phyloP scores from a whole-genome alignment of 2,888 invertebrate genomes.

The Drosophila ezoana region DNA sequence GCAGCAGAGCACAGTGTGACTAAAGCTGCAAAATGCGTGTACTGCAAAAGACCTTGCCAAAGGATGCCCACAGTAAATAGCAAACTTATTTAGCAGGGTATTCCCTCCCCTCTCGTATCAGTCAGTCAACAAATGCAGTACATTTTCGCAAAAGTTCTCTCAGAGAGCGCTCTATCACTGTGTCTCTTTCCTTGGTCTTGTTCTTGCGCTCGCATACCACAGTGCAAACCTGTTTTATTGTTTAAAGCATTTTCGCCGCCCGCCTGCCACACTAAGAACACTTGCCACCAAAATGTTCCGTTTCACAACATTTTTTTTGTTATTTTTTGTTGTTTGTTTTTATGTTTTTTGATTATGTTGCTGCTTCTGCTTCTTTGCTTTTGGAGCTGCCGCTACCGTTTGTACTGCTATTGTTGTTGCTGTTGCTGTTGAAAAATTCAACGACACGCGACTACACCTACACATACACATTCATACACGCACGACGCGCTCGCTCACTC shows the following conservation, averaged over 20 bases:
- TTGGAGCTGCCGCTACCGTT: constrained; percentile 63
- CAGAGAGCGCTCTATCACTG: constrained; percentile 2
- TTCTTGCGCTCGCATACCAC: constrained; percentile 34
- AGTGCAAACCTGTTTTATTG: constrained; percentile 70
- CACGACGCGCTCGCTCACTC: constrained; percentile 27
- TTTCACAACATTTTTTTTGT: constrained; percentile 47
- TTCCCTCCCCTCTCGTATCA: not conserved
- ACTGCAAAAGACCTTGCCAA: constrained; percentile 51
- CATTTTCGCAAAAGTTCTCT: constrained; percentile 43
- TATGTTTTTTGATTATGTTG: constrained; percentile 32
- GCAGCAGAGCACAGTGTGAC: constrained; percentile 10
- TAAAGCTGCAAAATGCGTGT: constrained; percentile 1
- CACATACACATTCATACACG: constrained; percentile 34
- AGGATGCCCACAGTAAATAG: constrained; percentile 40
- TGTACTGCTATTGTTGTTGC: constrained; percentile 47
- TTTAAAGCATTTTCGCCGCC: constrained; percentile 63
- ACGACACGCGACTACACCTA: constrained; percentile 61
- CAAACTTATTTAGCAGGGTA: constrained; percentile 15
- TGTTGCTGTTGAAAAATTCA: constrained; percentile 42
- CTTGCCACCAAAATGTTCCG: constrained; percentile 61
- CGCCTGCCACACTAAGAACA: constrained; percentile 60
- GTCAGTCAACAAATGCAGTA: constrained; percentile 18
- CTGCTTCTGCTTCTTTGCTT: constrained; percentile 34
- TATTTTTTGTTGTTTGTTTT: constrained; percentile 27
- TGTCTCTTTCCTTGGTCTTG: constrained; percentile 19